A percentile compares a stretch with the other conserved stretches of the same genome.
Conservation (phyloP, 2,113 vertebrate species). For the Sus scrofa region T2T-Sscrofa CM000817.6:125475501-125476000, state of each 20-base stretch:
- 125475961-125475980: not conserved
- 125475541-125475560: not conserved
- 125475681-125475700: not conserved
- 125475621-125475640: not conserved
- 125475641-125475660: not conserved
- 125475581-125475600: not conserved
- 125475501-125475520: not conserved
- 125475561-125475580: not conserved
- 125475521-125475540: not conserved
- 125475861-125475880: not conserved
- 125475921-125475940: not conserved
- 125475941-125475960: not conserved
- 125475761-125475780: not conserved
- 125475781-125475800: not conserved
- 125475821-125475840: not conserved
- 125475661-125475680: not conserved
- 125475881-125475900: not conserved
- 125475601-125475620: not conserved
- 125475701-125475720: not conserved
- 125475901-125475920: not conserved
- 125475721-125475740: constrained; percentile 9
- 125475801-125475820: not conserved
- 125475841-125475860: not conserved
- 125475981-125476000: not conserved
- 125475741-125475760: not conserved